phyloP scores from a whole-genome alignment of 2,797 vertebrate genomes.

The Nyctalus aviator region DNA sequence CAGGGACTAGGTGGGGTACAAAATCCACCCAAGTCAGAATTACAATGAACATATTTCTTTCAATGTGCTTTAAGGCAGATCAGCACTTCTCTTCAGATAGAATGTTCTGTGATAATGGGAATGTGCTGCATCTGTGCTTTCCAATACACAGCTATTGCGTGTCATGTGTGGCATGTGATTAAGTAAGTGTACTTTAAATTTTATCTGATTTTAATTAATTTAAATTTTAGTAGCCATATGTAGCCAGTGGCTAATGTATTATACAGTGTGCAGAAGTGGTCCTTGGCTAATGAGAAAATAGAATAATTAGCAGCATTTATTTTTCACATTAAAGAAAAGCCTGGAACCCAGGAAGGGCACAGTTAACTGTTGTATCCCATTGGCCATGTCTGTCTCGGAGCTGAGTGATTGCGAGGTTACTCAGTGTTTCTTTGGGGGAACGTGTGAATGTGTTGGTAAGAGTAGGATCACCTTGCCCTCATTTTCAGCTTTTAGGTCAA shows the following conservation, averaged over 20 bases:
- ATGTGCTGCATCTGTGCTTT: not conserved
- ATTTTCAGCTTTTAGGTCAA: conserved; percentile 4
- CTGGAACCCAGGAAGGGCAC: not conserved
- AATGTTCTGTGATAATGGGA: conserved; percentile 21
- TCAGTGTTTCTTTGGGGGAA: not conserved
- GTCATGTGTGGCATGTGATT: conserved; percentile 4
- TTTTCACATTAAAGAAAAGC: conserved; percentile 44
- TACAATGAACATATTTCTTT: conserved; percentile 37
- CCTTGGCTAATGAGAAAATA: conserved; percentile 26
- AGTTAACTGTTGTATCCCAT: not conserved
- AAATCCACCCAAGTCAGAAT: conserved; percentile 6
- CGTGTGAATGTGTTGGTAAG: not conserved
- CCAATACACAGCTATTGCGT: not conserved
- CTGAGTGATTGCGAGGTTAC: not conserved
- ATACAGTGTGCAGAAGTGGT: not conserved
- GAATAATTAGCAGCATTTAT: conserved; percentile 55
- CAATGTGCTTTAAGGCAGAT: conserved; percentile 17
- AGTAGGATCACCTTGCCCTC: not conserved
- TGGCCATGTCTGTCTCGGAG: not conserved
- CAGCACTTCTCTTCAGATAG: not conserved
- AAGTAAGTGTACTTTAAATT: conserved; percentile 31
- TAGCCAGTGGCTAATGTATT: not conserved
- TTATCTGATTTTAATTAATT: conserved; percentile 36
- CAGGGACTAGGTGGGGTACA: not conserved
- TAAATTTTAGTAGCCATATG: conserved; percentile 45